These are phyloP conservation scores for Sycophila sp. DNA, from an alignment of 1,140 invertebrate species.

Conservation along the genomic window DNA sequence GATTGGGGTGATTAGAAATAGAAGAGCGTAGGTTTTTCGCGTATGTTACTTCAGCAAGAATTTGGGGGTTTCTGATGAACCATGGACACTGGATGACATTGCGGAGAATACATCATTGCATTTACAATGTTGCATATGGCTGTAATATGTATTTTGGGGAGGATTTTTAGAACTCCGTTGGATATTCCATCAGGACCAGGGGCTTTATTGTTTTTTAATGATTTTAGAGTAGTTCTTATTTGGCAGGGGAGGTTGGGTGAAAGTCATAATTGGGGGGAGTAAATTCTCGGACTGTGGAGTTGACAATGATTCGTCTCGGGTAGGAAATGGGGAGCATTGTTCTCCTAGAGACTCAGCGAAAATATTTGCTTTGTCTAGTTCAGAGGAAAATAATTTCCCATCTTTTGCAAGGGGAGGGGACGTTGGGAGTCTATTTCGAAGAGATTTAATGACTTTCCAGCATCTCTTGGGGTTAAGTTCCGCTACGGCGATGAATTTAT, in stretches of 20 bases:
- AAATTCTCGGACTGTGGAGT: neutral
- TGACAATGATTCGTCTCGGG: neutral
- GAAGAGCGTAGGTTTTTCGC: too few species aligned
- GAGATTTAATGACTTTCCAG: conserved; percentile 20
- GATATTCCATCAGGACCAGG: neutral
- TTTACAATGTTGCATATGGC: neutral
- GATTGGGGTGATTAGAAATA: too few species aligned
- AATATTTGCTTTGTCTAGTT: neutral
- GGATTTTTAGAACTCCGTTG: neutral
- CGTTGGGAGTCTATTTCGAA: conserved; percentile 3
- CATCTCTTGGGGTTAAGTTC: conserved; percentile 12
- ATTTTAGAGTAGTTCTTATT: too few species aligned
- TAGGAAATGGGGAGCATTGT: neutral
- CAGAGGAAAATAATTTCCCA: too few species aligned
- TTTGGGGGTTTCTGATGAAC: conserved; percentile 27
- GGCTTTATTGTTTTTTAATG: neutral
- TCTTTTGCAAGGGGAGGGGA: neutral
- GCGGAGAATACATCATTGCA: conserved; percentile 13
- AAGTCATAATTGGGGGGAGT: too few species aligned
- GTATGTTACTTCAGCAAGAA: too few species aligned
- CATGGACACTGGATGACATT: neutral
- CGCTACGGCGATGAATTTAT: conserved; percentile 15
- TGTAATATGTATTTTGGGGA: neutral
- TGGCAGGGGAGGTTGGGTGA: too few species aligned
- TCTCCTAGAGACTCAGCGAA: neutral